Conservation (phyloP, 1,140 invertebrate genomes). For the Apis florea region DNA sequence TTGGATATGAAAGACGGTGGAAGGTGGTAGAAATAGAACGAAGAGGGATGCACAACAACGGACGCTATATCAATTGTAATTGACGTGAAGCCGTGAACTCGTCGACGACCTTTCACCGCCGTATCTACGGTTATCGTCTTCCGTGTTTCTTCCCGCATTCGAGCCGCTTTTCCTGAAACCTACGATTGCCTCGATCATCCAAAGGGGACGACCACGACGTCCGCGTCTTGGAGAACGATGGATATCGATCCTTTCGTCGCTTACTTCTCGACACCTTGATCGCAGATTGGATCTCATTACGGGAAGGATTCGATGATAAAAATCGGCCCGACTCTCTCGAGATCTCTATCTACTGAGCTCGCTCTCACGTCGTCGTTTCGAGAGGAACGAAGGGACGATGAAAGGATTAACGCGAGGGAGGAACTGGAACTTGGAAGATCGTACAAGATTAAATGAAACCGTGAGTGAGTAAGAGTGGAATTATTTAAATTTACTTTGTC, state of each 20-base stretch:
- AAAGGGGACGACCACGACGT: conserved; percentile 6
- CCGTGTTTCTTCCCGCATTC: conserved; percentile 49
- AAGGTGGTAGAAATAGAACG: conserved; percentile 22
- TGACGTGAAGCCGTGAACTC: conserved; percentile 65
- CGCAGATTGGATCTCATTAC: conserved; percentile 35
- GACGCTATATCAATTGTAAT: conserved; percentile 71
- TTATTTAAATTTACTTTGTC: no score
- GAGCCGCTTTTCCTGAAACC: conserved; percentile 59
- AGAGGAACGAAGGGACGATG: not conserved
- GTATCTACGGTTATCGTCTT: conserved; percentile 68
- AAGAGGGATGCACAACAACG: conserved; percentile 35
- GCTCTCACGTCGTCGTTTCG: not conserved
- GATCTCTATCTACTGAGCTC: not conserved
- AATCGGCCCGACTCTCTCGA: not conserved
- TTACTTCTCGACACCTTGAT: conserved; percentile 30
- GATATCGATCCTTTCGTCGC: conserved; percentile 50
- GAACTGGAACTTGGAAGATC: not conserved
- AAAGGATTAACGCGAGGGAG: not conserved
- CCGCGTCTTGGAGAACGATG: conserved; percentile 11
- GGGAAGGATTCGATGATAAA: conserved; percentile 32
- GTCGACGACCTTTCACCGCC: conserved; percentile 66
- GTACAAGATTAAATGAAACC: not conserved
- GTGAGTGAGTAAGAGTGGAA: no score
- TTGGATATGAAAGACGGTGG: conserved; percentile 13
- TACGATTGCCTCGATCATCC: conserved; percentile 21